A percentile compares a stretch with the other conserved stretches of the same genome.
Conservation (phyloP, 2,113 vertebrate species). For the Spermophilus dauricus region DNA sequence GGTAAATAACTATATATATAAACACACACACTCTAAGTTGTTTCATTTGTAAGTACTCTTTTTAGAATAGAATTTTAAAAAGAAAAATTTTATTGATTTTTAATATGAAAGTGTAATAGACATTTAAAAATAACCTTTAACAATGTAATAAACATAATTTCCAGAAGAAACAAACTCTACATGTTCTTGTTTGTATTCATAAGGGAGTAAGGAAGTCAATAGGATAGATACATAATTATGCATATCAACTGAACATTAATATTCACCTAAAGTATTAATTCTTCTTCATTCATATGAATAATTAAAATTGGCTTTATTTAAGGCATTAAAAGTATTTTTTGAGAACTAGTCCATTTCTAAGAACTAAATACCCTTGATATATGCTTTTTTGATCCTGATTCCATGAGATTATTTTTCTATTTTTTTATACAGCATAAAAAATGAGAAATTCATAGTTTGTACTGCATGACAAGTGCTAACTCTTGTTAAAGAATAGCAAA, state of each 20-base stretch:
- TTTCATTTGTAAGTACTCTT: slow-evolving; percentile 7
- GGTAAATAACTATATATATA: background rate
- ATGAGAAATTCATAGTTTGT: background rate
- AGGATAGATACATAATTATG: background rate
- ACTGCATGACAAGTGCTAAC: background rate
- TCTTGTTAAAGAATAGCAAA: slow-evolving; percentile 35
- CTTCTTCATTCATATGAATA: slow-evolving; percentile 65
- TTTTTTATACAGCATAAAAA: slow-evolving; percentile 22
- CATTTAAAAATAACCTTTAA: slow-evolving; percentile 30
- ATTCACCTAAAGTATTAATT: slow-evolving; percentile 56
- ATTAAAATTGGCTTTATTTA: slow-evolving; percentile 53
- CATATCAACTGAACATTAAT: slow-evolving; percentile 14
- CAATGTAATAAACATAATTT: background rate
- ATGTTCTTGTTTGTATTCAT: slow-evolving; percentile 33
- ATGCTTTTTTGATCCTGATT: slow-evolving; percentile 57
- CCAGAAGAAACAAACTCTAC: background rate
- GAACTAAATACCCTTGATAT: slow-evolving; percentile 38
- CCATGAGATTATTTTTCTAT: background rate
- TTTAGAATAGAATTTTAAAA: background rate
- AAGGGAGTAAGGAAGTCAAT: slow-evolving; percentile 6
- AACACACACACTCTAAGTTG: background rate
- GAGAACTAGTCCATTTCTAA: slow-evolving; percentile 58
- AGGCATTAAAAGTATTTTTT: slow-evolving; percentile 61
- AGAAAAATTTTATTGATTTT: background rate
- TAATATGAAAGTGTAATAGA: slow-evolving; percentile 7